A percentile compares a stretch with the other conserved stretches of the same genome.
Conservation (phyloP, 2,797 vertebrate genomes). For the Phalanger gymnotis region DNA sequence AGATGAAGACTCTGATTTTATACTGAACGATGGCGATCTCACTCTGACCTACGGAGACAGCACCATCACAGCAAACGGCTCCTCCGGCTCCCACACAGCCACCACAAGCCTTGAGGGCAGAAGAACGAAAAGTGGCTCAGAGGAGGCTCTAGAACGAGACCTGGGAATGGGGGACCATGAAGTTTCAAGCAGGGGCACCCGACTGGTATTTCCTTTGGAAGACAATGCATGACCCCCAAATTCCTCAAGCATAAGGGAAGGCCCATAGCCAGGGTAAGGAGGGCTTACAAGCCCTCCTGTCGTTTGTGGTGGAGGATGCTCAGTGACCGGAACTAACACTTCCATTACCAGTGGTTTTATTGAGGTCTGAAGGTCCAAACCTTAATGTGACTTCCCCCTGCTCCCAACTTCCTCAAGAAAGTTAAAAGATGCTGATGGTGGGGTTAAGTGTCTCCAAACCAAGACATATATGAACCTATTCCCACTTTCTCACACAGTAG, state of each 20-base stretch:
- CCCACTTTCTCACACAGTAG: slow-evolving; percentile 69
- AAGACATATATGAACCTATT: slow-evolving; percentile 63
- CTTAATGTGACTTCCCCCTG: not conserved
- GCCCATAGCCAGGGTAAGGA: slow-evolving; percentile 72
- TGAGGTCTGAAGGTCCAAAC: slow-evolving; percentile 72
- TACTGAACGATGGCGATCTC: slow-evolving; percentile 93
- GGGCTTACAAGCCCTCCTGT: slow-evolving; percentile 76
- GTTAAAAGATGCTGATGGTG: slow-evolving; percentile 74
- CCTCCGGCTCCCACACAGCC: slow-evolving; percentile 87
- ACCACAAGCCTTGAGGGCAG: slow-evolving; percentile 81
- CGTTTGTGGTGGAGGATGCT: slow-evolving; percentile 79
- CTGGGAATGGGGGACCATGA: slow-evolving; percentile 93
- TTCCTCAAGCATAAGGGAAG: slow-evolving; percentile 65
- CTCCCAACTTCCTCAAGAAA: slow-evolving; percentile 1
- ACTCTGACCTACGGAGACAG: slow-evolving; percentile 94
- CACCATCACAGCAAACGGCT: slow-evolving; percentile 95
- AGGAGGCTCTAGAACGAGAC: slow-evolving; percentile 94
- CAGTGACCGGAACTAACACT: slow-evolving; percentile 69
- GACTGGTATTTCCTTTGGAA: slow-evolving; percentile 96
- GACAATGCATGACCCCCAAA: slow-evolving; percentile 90
- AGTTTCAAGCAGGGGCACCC: slow-evolving; percentile 93
- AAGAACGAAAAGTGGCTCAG: slow-evolving; percentile 87
- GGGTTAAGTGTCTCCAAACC: slow-evolving; percentile 63
- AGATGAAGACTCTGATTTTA: slow-evolving; percentile 95
- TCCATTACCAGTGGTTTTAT: slow-evolving; percentile 71